phyloP scores from a whole-genome alignment of 2,113 vertebrate species.

The Hydrolagus affinis region DNA sequence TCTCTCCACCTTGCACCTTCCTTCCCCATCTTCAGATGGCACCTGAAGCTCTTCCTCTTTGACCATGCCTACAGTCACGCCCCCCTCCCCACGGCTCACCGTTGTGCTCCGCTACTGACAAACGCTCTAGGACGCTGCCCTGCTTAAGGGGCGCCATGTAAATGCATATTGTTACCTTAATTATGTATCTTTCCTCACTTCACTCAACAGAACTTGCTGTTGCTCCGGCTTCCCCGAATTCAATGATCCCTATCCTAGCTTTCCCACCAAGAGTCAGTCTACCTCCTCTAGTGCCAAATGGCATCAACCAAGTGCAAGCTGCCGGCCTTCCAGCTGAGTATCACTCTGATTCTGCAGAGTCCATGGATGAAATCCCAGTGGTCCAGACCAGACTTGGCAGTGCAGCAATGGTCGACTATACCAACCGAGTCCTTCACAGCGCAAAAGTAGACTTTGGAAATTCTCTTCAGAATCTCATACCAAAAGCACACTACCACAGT shows the following conservation, averaged over 20 bases:
- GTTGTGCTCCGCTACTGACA: too few species aligned
- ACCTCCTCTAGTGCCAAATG: conserved; percentile 39
- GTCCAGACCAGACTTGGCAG: conserved; percentile 71
- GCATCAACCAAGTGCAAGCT: conserved; percentile 44
- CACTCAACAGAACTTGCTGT: conserved; percentile 31
- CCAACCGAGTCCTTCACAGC: conserved; percentile 33
- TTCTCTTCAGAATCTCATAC: conserved; percentile 35
- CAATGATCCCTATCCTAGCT: conserved; percentile 52
- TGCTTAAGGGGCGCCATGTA: neutral
- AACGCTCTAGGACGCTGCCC: too few species aligned
- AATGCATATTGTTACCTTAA: conserved; percentile 36
- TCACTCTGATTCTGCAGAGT: conserved; percentile 75
- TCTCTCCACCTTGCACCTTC: neutral
- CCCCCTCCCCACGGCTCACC: too few species aligned
- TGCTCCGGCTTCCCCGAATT: conserved; percentile 47
- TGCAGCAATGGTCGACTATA: conserved; percentile 40
- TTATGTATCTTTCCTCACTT: neutral
- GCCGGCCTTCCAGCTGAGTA: conserved; percentile 62
- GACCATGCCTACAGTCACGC: too few species aligned
- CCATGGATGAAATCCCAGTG: conserved; percentile 81
- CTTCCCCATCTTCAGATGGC: neutral
- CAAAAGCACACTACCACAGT: conserved; percentile 30
- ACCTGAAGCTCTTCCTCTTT: too few species aligned
- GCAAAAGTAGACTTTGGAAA: conserved; percentile 6
- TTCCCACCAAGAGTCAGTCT: conserved; percentile 51